Evolutionary conservation across 2,888 invertebrate species (phyloP).

Genomic region (Seira sanloemensis): DNA sequence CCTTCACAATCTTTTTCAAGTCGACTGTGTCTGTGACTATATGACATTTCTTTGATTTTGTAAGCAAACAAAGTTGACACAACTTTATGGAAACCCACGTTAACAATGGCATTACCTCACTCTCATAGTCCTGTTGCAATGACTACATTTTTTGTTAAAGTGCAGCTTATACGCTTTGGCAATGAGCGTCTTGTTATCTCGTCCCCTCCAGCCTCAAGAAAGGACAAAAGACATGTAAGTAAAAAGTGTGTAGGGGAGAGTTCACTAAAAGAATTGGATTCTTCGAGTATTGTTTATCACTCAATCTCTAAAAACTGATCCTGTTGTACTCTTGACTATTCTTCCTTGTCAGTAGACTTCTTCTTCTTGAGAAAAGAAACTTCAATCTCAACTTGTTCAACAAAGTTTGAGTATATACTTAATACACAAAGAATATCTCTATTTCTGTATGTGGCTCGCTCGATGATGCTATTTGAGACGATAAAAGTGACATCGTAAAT

Average conservation of each 20-base stretch:
- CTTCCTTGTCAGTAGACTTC: neutral
- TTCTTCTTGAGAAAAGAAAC: neutral
- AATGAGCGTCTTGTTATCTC: neutral
- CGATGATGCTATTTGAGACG: conserved; percentile 35
- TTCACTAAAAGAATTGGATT: neutral
- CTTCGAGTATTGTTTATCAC: neutral
- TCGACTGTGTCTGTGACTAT: too few species aligned
- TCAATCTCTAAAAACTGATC: neutral
- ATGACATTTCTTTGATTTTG: too few species aligned
- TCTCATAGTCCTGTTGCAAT: neutral
- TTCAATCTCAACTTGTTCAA: neutral
- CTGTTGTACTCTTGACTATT: neutral
- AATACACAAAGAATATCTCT: too few species aligned
- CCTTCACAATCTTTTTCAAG: too few species aligned
- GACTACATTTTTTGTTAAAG: neutral
- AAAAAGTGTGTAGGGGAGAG: neutral
- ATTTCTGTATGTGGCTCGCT: neutral
- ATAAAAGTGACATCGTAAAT: conserved; percentile 66
- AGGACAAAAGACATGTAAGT: neutral
- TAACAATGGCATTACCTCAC: too few species aligned
- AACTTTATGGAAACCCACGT: neutral
- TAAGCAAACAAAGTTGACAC: neutral
- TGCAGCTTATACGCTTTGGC: neutral
- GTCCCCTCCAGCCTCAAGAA: neutral
- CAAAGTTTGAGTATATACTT: neutral